These are phyloP conservation scores for Latrodectus hesperus DNA, from an alignment of 2,888 invertebrate species.

Conservation along the genomic window DNA sequence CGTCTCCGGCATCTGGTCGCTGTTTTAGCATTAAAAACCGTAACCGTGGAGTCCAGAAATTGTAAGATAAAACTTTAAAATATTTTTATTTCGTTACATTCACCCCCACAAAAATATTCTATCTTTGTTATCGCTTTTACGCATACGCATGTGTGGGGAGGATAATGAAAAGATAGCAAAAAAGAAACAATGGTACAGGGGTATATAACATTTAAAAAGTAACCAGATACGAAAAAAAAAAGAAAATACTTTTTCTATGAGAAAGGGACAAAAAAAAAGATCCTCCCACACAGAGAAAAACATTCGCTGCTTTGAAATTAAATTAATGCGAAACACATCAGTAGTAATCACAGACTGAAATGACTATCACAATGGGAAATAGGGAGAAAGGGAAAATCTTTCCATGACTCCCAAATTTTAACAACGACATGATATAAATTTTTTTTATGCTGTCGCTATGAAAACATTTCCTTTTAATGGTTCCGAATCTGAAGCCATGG, in stretches of 20 bases:
- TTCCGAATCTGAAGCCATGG: constrained; percentile 31
- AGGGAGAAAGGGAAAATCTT: constrained; percentile 21
- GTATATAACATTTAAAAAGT: constrained; percentile 51
- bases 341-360: constrained; percentile 60
- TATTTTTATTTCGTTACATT: constrained; percentile 6
- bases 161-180: constrained; percentile 3
- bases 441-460: constrained; percentile 25
- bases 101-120: constrained; percentile 8
- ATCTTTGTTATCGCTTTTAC: constrained; percentile 31
- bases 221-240: constrained; percentile 33
- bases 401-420: constrained; percentile 12
- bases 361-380: constrained; percentile 24
- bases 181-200: background rate
- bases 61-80: constrained; percentile 44
- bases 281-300: constrained; percentile 8
- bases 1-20: constrained; percentile 16
- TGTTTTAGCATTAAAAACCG: constrained; percentile 41
- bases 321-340: constrained; percentile 65
- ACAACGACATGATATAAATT: constrained; percentile 28
- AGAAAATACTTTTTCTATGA: constrained; percentile 11
- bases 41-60: constrained; percentile 24
- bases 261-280: constrained; percentile 20
- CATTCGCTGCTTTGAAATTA: constrained; percentile 60
- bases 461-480: constrained; percentile 69
- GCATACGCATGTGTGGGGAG: background rate